Base-by-base conservation (phyloP, 2,888 invertebrate species). In the Lithophane socia region DNA sequence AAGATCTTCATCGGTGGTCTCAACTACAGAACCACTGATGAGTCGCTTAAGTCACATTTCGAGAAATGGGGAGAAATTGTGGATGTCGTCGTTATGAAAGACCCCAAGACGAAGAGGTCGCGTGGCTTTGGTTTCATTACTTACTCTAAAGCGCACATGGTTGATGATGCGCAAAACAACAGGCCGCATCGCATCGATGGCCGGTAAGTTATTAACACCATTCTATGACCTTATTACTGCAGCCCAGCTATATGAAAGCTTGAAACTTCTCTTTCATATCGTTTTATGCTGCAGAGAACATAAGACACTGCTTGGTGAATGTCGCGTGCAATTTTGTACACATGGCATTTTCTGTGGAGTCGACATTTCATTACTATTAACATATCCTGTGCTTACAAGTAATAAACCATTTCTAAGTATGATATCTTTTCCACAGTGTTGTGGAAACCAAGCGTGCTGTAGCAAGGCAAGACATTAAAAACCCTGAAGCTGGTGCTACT, bases 61-160 rank as follows among this genome's bases (percentile, higher is more conserved):
- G 99, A 99, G 91, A 98, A 99, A 97, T 99, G 99, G 98, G 99
- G 99, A 52, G 99, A 99, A 94, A 99, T 99, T 85, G 99, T 99
- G 0, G 99, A 99, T 92, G 99, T 99, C 16, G 99, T 99, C 7
- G 99, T 99, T 0, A 99, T 99, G 99, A 99, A 99, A 93, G 99
- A 99, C 92, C 99, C 99, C 0, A 98, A 98, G 90, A 99, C 99
- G 0, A 99, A 99, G 92, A 97, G 99, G 82, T 99, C 99, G 9
- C 97, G 99, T 81, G 99, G 99, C 2, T 99, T 99, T 94, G 99
- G 99, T 3, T 99, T 99, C 92, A 99, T 99, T 81, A 99, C 99
- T 0, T 99, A 99, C 93, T 98, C 99, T 2, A 97, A 98, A 88
- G 98, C 99, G 65, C 98, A 98, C 92, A 99, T 99, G 99, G 99